These are phyloP conservation scores for Bombus pascuorum DNA, from an alignment of 1,140 invertebrate species.

Conservation along the genomic window DNA sequence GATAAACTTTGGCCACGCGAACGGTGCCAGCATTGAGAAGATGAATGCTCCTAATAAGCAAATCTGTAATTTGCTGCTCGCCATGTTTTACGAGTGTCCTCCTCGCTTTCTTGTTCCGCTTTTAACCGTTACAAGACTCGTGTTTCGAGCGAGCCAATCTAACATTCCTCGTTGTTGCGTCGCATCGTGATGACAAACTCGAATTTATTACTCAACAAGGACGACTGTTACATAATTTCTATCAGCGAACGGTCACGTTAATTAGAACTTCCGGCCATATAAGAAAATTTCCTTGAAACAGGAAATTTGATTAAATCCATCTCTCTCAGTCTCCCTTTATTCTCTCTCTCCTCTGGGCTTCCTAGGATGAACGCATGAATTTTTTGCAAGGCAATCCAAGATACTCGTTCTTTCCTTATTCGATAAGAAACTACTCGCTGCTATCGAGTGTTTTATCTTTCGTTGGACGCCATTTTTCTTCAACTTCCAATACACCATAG, in stretches of 20 bases:
- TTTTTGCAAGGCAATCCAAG: background rate
- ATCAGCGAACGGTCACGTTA: background rate
- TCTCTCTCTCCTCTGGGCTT: too few species aligned
- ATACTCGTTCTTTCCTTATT: too few species aligned
- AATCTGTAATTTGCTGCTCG: background rate
- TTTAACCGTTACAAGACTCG: background rate
- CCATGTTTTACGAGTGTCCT: too few species aligned
- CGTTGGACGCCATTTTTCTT: background rate
- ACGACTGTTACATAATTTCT: background rate
- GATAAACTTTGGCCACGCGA: constrained; percentile 4
- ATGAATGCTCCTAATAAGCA: background rate
- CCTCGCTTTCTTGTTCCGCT: background rate
- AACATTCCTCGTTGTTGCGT: background rate
- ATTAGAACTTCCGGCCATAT: background rate
- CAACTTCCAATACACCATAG: background rate
- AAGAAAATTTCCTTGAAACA: background rate
- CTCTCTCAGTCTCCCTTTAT: background rate
- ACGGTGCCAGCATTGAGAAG: background rate
- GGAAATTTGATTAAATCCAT: background rate
- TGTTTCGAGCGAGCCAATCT: background rate
- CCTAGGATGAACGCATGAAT: background rate
- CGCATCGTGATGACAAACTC: background rate
- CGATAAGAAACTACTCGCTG: background rate
- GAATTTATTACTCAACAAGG: background rate
- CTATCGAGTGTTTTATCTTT: background rate